These are phyloP conservation scores for Lasioglossum vierecki DNA, from an alignment of 2,888 invertebrate genomes.

Conservation along the genomic window DNA sequence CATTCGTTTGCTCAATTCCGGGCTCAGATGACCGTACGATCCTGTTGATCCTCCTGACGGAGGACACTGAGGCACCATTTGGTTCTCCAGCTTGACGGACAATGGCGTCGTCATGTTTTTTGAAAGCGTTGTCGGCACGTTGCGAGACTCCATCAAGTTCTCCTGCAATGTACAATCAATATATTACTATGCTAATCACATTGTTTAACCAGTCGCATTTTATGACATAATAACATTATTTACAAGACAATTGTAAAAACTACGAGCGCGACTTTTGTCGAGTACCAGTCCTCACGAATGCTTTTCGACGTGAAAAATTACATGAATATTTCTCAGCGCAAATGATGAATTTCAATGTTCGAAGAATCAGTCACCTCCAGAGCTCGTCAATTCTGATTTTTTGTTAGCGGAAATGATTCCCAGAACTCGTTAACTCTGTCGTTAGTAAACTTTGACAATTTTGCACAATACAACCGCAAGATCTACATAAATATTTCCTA, in stretches of 20 bases:
- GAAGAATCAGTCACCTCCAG: not conserved
- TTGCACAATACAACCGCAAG: too few relatives aligned
- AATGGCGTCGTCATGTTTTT: slow-evolving; percentile 61
- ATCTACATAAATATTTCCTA: too few relatives aligned
- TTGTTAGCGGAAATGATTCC: too few relatives aligned
- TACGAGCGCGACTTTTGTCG: not conserved
- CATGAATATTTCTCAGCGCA: not conserved
- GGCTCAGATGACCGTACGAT: slow-evolving; percentile 60
- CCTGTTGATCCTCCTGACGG: slow-evolving; percentile 13
- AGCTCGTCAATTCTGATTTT: not conserved
- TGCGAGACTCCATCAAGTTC: slow-evolving; percentile 62
- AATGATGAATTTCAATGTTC: not conserved
- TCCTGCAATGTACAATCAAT: slow-evolving; percentile 56
- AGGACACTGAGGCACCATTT: slow-evolving; percentile 66
- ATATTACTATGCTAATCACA: not conserved
- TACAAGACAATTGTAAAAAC: not conserved
- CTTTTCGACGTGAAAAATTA: not conserved
- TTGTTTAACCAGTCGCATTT: not conserved
- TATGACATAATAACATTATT: not conserved
- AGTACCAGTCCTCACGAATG: not conserved
- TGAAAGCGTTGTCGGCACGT: slow-evolving; percentile 57
- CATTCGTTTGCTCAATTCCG: slow-evolving; percentile 59
- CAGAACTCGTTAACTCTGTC: not conserved
- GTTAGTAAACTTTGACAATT: too few relatives aligned
- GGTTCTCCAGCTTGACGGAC: slow-evolving; percentile 68